These are phyloP conservation scores for Drosophila pallidifrons DNA, from an alignment of 1,140 invertebrate genomes.

Conservation along the genomic window DNA sequence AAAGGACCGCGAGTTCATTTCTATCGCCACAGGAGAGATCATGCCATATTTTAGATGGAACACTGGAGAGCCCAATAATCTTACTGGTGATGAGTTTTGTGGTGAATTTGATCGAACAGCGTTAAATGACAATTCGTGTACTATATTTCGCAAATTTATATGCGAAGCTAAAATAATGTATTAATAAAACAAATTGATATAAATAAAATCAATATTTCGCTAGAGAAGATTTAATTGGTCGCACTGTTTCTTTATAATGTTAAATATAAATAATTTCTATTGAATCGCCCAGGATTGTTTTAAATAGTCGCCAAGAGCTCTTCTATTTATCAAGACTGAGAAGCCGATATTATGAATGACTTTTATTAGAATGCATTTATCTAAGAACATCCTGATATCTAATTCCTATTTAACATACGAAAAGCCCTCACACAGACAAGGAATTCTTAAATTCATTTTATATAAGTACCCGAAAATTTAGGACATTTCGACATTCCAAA, in stretches of 20 bases:
- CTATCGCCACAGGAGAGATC: constrained; percentile 8
- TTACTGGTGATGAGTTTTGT: neutral
- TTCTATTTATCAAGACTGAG: constrained; percentile 18
- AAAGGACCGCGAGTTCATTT: neutral
- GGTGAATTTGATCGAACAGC: neutral
- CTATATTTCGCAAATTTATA: neutral
- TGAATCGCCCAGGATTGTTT: neutral
- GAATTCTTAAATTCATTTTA: no score
- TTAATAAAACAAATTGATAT: neutral
- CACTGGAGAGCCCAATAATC: constrained; percentile 11
- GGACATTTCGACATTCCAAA: no score
- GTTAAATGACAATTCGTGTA: neutral
- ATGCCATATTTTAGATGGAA: constrained; percentile 26
- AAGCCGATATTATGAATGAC: neutral
- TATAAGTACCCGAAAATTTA: no score
- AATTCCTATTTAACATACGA: no score
- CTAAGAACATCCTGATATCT: no score
- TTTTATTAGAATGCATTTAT: no score
- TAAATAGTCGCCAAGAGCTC: neutral
- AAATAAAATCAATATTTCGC: neutral
- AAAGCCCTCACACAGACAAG: no score
- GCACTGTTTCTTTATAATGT: no score
- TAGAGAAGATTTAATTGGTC: neutral
- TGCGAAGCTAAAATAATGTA: constrained; percentile 13
- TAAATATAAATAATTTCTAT: no score